Base-by-base conservation (phyloP, 2,113 vertebrate species). In the Onychorhynchus coronatus region DNA sequence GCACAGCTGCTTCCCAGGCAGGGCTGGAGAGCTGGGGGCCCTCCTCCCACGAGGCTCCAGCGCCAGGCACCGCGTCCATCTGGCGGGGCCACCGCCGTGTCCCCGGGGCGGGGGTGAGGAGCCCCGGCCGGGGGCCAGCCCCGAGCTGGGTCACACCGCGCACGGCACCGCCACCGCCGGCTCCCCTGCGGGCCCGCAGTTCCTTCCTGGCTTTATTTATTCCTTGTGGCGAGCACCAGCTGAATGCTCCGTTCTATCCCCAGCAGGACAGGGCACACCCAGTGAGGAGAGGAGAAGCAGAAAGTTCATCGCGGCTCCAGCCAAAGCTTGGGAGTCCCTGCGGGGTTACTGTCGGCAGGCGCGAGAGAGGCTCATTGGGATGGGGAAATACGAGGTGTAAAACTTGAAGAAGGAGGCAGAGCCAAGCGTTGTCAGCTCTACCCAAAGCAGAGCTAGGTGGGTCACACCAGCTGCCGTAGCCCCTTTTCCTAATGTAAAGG, bases 141-240 rank as follows among this genome's bases (percentile, higher is more conserved):
- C 28, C 2, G 19, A 46, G 22, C 87, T 8, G 92, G 88, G 79
- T 74, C 93, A 70, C 83, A 4, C 42, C 30, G 66, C 78, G 8
- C 49, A 52, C 90, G 67, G 95, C 94, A 85, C 85, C 12, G 16
- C 24, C 31, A 17, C 93, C 30, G 85, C 47, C 91, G 37, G 94
- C 88, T 83, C 85, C 15, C 20, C 88, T 66, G 18, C 71, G 37
- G 25, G 93, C 85, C 78, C 49, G 44, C 12, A 27, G 94, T 83
- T 92, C 92, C 95, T 93, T 93, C 91, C 96, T 90, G 91, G 66
- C 75, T 83, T 93, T 91, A 91, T 94, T 95, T 93, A 93, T 44
- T 83, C 91, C 82, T 76, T 73, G 96, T 31, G 95, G 85, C 19
- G 63, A 62, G 79, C 91, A 46, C 37, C 82, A 14, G 78, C 91